These are phyloP conservation scores for Apostichopus leukothele DNA, from an alignment of 53 echinoderm and acorn worm genomes.

Conservation along the genomic window DNA sequence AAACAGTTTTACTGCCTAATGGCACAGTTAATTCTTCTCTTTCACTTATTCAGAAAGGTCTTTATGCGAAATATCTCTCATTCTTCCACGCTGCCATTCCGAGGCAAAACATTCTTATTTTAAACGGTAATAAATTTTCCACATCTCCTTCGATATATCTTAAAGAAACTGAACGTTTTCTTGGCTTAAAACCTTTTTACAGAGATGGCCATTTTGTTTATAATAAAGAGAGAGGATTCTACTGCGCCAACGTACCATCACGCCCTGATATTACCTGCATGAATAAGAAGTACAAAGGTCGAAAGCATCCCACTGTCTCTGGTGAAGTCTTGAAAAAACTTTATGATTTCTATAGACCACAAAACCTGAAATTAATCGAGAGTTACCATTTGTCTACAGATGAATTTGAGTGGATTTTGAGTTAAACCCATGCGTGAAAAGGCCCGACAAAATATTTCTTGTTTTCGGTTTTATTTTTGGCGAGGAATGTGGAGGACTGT, in stretches of 20 bases:
- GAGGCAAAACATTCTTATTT: slow-evolving; percentile 25
- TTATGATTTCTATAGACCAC: slow-evolving; percentile 27
- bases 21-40: slow-evolving; percentile 15
- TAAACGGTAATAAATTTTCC: slow-evolving; percentile 46
- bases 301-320: background rate
- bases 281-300: background rate
- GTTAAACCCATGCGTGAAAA: background rate
- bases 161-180: slow-evolving; percentile 20
- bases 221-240: slow-evolving; percentile 13
- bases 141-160: slow-evolving; percentile 25
- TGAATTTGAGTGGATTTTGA: slow-evolving; percentile 24
- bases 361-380: slow-evolving; percentile 1
- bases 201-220: slow-evolving; percentile 7
- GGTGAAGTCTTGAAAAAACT: slow-evolving; percentile 31
- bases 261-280: slow-evolving; percentile 47
- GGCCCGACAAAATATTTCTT: too few relatives aligned
- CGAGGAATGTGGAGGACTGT: too few relatives aligned
- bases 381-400: background rate
- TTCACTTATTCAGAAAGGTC: slow-evolving; percentile 24
- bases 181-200: slow-evolving; percentile 19
- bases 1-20: slow-evolving; percentile 39
- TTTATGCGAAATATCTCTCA: slow-evolving; percentile 6
- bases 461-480: too few relatives aligned
- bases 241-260: slow-evolving; percentile 31
- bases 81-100: background rate